Base-by-base conservation (phyloP, 2,888 invertebrate species). In the Troilus luridus region DNA sequence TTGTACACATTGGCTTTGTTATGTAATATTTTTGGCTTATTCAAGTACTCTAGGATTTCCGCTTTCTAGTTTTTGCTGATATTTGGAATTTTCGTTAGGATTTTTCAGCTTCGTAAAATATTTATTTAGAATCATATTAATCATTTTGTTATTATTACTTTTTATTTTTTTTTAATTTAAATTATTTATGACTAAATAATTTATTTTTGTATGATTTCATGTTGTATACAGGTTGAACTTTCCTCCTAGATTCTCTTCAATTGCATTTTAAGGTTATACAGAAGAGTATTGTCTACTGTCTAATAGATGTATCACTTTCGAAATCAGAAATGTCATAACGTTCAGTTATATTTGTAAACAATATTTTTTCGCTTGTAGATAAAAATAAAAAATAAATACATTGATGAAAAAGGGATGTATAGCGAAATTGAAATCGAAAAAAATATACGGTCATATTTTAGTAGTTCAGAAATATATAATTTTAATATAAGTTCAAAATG, bases 1-100 rank as follows among this genome's bases (percentile, higher is more conserved):
- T 12, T 77, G 41, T 67, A 77, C 72, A 77, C 72, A 77, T 77
- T 77, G 72, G 72, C 72, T 77, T 77, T 77, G 72, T 77, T 41
- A 77, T 77, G 72, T 41, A 77, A 17, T 41, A 41, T 41, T 41
- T 17, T 77, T 77, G 27, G 72, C 72, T 77, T 77, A 41, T 10
- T 77, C 7, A 77, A 41, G 72, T 77, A 27, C 27, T 14, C 72
- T 72, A 77, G 72, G 72, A 77, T 41, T 77, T 77, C 41, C 41
- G 72, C 72, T 77, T 77, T 41, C 14, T 77, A 77, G 72, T 41
- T 77, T 41, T 41, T 77, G 72, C 72, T 77, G 17, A 41, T 77
- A 41, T 41, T 77, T 77, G 72, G 72, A 72, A 77, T 41, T 77
- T 41, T 77, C 41, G 72, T 77, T 41, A 77, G 72, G 41, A 77